phyloP scores from a whole-genome alignment of 2,113 vertebrate species.

The Puffinus mauretanicus region DNA sequence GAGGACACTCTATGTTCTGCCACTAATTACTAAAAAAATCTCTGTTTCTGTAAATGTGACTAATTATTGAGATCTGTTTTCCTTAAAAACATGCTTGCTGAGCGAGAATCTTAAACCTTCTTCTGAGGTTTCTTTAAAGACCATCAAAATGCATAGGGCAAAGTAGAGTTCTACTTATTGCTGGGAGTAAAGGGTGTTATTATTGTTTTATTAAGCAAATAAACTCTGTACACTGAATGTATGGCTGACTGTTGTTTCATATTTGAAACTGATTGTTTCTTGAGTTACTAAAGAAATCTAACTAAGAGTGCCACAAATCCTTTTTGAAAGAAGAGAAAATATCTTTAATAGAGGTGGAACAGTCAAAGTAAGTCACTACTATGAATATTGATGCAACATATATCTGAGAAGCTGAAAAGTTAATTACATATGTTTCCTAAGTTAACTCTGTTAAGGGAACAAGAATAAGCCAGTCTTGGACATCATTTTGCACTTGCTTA shows the following conservation, averaged over 20 bases:
- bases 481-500: background rate
- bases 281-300: background rate
- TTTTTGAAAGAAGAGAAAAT: background rate
- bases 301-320: background rate
- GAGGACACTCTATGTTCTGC: background rate
- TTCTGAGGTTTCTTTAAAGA: background rate
- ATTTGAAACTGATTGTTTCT: background rate
- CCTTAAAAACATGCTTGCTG: background rate
- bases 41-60: background rate
- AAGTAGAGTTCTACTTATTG: background rate
- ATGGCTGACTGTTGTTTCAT: background rate
- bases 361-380: background rate
- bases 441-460: background rate
- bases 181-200: background rate
- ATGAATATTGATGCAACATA: background rate
- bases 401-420: background rate
- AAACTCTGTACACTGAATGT: background rate
- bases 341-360: background rate
- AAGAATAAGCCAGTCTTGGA: background rate
- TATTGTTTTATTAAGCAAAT: background rate
- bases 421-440: background rate
- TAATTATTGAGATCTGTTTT: background rate
- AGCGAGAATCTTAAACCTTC: background rate
- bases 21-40: background rate
- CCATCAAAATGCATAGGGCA: background rate